phyloP scores from a whole-genome alignment of 2,797 vertebrate genomes.

The Gymnothorax javanicus region DNA sequence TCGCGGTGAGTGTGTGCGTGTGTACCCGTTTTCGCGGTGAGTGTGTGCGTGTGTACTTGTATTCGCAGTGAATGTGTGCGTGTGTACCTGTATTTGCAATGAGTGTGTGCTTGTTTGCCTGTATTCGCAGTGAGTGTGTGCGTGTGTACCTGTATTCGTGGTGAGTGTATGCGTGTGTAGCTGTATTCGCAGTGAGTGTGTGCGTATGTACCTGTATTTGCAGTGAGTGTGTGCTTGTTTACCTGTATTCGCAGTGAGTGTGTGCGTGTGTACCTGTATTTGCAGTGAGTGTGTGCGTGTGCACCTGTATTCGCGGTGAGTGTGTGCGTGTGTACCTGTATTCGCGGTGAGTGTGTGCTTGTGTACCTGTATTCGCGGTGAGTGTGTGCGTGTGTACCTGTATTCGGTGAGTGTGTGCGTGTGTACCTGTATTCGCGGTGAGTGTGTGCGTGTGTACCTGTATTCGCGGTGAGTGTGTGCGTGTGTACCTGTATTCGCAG shows the following conservation, averaged over 20 bases:
- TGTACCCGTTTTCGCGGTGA: too few relatives aligned
- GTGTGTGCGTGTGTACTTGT: too few relatives aligned
- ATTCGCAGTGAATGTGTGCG: too few relatives aligned
- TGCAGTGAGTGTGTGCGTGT: too few relatives aligned
- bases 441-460: neutral
- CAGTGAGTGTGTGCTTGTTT: too few relatives aligned
- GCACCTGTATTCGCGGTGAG: neutral
- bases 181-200: too few relatives aligned
- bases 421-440: neutral
- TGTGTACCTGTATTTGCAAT: neutral
- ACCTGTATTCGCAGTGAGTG: too few relatives aligned
- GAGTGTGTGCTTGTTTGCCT: neutral
- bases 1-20: too few relatives aligned
- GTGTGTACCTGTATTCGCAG: neutral
- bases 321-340: neutral
- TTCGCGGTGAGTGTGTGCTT: neutral
- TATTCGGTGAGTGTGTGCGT: neutral
- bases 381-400: neutral
- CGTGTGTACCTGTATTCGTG: neutral
- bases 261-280: conserved; percentile 61
- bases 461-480: neutral
- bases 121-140: too few relatives aligned
- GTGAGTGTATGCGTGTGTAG: too few relatives aligned
- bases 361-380: neutral
- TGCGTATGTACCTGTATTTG: neutral